These are phyloP conservation scores for Chionis minor DNA, from an alignment of 2,113 vertebrate species.

Conservation along the genomic window DNA sequence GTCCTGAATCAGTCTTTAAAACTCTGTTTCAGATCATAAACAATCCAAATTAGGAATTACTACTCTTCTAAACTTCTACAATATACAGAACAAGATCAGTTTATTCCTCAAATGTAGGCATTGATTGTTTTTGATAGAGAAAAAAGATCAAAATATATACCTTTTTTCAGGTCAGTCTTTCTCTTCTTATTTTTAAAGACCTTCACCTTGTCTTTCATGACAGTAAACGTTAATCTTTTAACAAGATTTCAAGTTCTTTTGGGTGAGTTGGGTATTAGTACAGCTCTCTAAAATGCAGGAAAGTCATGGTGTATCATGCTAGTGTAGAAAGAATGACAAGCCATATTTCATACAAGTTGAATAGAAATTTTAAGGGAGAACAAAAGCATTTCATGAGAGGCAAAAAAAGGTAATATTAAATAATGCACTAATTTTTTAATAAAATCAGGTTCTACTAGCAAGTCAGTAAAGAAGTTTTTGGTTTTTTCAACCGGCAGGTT, in stretches of 20 bases:
- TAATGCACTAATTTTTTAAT: rapidly evolving
- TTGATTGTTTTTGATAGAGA: not conserved
- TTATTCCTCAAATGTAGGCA: not conserved
- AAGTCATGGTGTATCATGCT: not conserved
- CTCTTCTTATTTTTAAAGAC: not conserved
- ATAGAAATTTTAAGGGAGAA: not conserved
- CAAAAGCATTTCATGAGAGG: rapidly evolving
- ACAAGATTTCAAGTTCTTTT: not conserved
- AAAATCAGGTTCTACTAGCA: not conserved
- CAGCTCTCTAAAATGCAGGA: not conserved
- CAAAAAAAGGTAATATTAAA: not conserved
- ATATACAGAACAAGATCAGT: rapidly evolving
- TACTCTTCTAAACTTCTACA: not conserved
- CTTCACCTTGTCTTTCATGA: rapidly evolving
- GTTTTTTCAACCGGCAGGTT: not conserved
- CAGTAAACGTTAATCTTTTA: not conserved
- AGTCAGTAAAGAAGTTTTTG: not conserved
- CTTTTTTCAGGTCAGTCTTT: not conserved
- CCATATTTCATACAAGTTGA: not conserved
- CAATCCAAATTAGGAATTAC: not conserved
- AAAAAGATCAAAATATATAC: not conserved
- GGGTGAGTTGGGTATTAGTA: not conserved
- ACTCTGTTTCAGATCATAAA: not conserved
- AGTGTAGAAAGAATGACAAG: not conserved
- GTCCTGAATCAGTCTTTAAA: not conserved